Evolutionary conservation across 2,113 vertebrate species (phyloP), one percentile per base, ranked within the genome.

Genomic region (Chlorodrepanis virens): DNA sequence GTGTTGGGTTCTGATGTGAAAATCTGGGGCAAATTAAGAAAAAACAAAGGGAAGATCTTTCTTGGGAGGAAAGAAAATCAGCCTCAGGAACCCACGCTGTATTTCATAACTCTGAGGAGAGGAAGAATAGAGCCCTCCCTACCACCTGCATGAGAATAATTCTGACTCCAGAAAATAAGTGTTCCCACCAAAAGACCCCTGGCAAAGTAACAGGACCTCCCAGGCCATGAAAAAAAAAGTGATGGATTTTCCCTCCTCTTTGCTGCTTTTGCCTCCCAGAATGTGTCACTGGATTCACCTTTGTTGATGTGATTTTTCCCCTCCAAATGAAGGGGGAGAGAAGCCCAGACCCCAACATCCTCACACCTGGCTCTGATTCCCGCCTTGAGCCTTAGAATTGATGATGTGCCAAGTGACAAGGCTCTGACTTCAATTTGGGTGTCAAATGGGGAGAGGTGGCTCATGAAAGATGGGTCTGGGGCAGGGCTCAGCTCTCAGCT

Each of bases 21-120:
- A 90, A 90, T 89, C 92, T 95, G 88, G 35, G 86, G 83, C 29
- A 92, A 86, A 97, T 92, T 90, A 92, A 83, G 82, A 10, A 79
- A 87, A 92, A 91, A 89, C 52, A 91, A 95, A 88, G 57, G 37
- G 39, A 74, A 93, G 50, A 49, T 44, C 81, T 93, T 94, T 87
- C 84, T 83, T 69, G 40, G 28, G 75, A 94, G 77, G 25, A 21
- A 93, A 27, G 49, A 45, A 83, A 63, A 18, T 28, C 35, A 79
- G 61, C 13, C 45, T 74, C 68, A 74, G 59, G 70, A 95, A 77
- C 5, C 25, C 54, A 65, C 23, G 4, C 4, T 59, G 6, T 57
- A 35, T 80, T 83, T 93, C 47, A 19, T 60, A 64, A 45, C 23
- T 1, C 19, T 1, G 7, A 37, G 40, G 37, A 76, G 61, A 63